Base-by-base conservation (phyloP, 2,888 invertebrate genomes). In the Philonicus albiceps region DNA sequence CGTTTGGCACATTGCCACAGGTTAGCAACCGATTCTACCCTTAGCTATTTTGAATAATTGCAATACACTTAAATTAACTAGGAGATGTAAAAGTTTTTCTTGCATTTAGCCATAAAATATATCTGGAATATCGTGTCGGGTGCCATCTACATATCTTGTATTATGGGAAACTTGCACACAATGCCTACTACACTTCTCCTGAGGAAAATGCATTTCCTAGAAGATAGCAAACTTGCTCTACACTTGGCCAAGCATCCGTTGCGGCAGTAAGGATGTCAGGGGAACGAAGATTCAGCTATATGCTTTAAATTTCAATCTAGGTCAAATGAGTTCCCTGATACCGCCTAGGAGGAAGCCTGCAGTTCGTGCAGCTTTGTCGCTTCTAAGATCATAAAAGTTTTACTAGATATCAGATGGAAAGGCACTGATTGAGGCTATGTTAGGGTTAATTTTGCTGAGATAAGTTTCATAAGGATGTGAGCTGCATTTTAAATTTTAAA, bases 271-370 rank as follows among this genome's bases (percentile, higher is more conserved):
- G 34, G 76, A 76, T n/a, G 34, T 22, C 22, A 37, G 22, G 75
- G 34, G 75, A 22, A 76, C 11, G 76, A 22, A 8, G 34, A 76
- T 40, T 76, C 40, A 34, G 76, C 76, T 76, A 40, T 43, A 76
- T 76, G 76, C 76, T 40, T 76, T 76, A 76, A 76, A 76, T 76
- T 76, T 76, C 76, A 76, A 76, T 76, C 76, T 76, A 22, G 76
- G 76, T 76, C 76, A 40, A 76, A 76, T 19, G 76, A 40, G 76
- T 40, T 34, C 76, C 22, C 37, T 34, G 37, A 34, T 76, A 76
- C 22, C 22, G 76, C 76, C 76, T 40, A 76, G 40, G 27, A 40
- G 34, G 76, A 34, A 76, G 76, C 76, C 40, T 76, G 22, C 76
- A n/a, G 19, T 22, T 76, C 76, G 16, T 74, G 19, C n/a, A 34